Evolutionary conservation across 2,797 vertebrate species (phyloP), one percentile per base, ranked within the genome.

Genomic region (Catostomus latipinnis): DNA sequence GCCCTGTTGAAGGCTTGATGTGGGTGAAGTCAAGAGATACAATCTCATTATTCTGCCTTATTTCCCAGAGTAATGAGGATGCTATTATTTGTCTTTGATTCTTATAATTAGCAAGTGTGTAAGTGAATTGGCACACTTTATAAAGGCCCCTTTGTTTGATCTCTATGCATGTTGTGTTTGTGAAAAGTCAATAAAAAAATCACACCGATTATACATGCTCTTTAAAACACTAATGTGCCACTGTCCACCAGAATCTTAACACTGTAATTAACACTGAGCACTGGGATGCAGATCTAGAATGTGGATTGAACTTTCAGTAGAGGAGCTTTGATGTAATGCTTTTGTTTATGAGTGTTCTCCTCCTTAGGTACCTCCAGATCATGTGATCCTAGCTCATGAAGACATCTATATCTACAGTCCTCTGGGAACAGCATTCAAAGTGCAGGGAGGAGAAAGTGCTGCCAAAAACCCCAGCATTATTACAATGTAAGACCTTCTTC

Each of bases 381-480:
- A 98, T 71, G 98, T 99, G n/a, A 93, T 99, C 84, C 97, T 96
- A 12, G 82, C 86, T 16, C 94, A 93, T 16, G 96, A 95, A 81
- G 96, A 97, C 78, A 93, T 96, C 83, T 99, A 97, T 0, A 87
- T 98, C 53, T 98, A 98, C 89, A 98, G 97, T 86, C 98, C 97
- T 0, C 86, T 98, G 76, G 98, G 98, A 78, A 97, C 95, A 34
- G 97, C 97, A 56, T 96, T 96, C 87, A 98, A 96, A 92, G 91
- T 99, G 62, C 87, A 92, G 8, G 91, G 91, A 81, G 92, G 90
- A 16, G 95, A 96, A 80, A 89, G 91, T 14, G 58, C 89, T 6
- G 88, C 92, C 80, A 98, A 95, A 94, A 98, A 98, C 88, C 96
- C 94, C 88, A 99, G 98, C 81, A 92, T 97, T 85, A 90, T 99